Evolutionary conservation across 2,888 invertebrate species (phyloP).

Genomic region (Automeris io): DNA sequence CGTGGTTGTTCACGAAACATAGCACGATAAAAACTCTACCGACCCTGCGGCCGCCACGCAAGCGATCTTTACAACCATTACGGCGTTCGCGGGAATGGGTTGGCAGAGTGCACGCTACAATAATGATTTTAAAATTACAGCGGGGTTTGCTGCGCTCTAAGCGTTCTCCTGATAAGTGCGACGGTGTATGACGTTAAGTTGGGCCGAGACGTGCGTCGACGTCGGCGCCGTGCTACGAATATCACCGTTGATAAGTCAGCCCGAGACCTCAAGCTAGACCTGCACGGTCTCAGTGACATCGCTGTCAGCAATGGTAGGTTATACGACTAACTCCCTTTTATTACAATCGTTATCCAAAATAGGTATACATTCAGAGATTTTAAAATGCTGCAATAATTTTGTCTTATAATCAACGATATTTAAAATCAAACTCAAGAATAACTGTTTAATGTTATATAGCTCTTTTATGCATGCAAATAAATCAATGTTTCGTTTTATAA

Average conservation of each 20-base stretch:
- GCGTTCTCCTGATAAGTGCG: conserved; percentile 78
- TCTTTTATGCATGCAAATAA: no score
- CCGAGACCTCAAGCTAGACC: conserved; percentile 59
- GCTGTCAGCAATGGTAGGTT: conserved; percentile 45
- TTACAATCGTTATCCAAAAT: background rate
- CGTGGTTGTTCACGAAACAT: no score
- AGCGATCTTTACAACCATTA: no score
- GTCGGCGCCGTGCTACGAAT: conserved; percentile 48
- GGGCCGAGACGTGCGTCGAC: conserved; percentile 47
- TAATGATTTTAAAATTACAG: conserved; percentile 34
- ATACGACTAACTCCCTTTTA: background rate
- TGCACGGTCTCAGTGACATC: conserved; percentile 60
- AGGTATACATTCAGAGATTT: background rate
- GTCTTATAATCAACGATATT: no score
- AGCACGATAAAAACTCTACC: no score
- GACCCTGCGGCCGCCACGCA: no score
- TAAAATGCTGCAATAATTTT: background rate
- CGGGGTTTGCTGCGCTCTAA: conserved; percentile 42
- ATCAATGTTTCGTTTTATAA: no score
- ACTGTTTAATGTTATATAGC: no score
- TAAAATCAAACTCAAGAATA: no score
- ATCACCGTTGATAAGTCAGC: conserved; percentile 50
- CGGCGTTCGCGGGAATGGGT: no score
- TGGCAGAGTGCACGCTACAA: no score
- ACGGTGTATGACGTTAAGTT: conserved; percentile 83